Evolutionary conservation across 2,888 invertebrate species (phyloP).

Genomic region (Fissipunctia ypsillon): DNA sequence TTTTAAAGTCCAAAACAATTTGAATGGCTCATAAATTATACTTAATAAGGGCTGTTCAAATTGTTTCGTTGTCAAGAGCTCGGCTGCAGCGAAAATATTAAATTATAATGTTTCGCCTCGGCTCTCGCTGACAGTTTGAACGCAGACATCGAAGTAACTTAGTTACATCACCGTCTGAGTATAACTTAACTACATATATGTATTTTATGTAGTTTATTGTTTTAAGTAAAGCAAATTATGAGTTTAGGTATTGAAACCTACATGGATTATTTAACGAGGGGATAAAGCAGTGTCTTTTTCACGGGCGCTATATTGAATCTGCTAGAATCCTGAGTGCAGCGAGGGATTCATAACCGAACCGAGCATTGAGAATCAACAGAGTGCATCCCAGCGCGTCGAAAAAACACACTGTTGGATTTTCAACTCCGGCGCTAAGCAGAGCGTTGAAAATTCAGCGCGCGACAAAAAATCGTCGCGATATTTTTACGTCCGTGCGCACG

Average conservation of each 20-base stretch:
- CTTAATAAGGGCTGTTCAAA: too few species aligned
- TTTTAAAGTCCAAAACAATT: not conserved
- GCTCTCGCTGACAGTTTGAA: conserved; percentile 29
- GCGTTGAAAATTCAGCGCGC: too few species aligned
- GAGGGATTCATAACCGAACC: too few species aligned
- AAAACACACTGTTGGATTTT: too few species aligned
- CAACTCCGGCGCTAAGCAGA: too few species aligned
- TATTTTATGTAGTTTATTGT: not conserved
- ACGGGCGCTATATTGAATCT: too few species aligned
- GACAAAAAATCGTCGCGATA: too few species aligned
- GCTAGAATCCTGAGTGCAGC: not conserved
- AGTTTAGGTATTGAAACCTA: not conserved
- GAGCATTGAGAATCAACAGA: too few species aligned
- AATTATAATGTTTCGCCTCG: conserved; percentile 36
- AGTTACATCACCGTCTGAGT: not conserved
- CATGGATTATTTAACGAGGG: not conserved
- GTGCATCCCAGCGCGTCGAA: too few species aligned
- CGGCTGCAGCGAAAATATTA: conserved; percentile 34
- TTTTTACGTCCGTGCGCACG: too few species aligned
- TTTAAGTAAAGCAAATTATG: not conserved
- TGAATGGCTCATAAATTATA: not conserved
- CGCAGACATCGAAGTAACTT: conserved; percentile 13
- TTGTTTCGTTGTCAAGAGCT: conserved; percentile 11
- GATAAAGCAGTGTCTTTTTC: too few species aligned
- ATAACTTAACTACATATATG: not conserved